A percentile compares a stretch with the other conserved stretches of the same genome.
phyloP scores from a whole-genome alignment of 2,113 vertebrate genomes.

The Lophura nycthemera region DNA sequence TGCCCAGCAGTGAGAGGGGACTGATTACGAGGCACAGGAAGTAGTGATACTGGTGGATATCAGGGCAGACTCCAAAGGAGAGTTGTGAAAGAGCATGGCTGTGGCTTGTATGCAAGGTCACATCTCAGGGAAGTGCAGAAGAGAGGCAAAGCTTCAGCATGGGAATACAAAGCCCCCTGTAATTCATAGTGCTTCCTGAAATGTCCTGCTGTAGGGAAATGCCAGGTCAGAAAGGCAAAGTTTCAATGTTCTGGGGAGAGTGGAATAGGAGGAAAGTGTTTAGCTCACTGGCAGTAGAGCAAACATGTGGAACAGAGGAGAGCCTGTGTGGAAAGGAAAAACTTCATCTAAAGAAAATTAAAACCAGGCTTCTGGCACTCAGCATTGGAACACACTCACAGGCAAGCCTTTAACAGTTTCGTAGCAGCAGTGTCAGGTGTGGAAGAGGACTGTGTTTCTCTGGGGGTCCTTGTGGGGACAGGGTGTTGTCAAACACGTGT shows the following conservation, averaged over 20 bases:
- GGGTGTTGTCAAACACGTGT: accelerated
- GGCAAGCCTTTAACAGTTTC: neutral
- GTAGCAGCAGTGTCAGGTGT: constrained; percentile 1
- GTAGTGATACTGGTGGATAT: neutral
- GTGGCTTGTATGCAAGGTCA: neutral
- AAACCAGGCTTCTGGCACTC: constrained; percentile 48
- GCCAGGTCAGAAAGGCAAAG: neutral
- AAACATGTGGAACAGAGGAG: neutral
- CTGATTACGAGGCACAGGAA: neutral
- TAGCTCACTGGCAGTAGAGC: no score
- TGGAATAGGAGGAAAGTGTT: neutral
- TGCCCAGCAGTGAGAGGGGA: neutral
- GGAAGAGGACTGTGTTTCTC: neutral
- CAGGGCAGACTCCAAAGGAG: neutral
- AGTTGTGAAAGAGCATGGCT: neutral
- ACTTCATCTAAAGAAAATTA: constrained; percentile 15
- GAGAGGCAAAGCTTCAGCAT: neutral
- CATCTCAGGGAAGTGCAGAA: accelerated
- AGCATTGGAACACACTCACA: neutral
- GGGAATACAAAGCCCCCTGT: neutral
- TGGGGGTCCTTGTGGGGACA: neutral
- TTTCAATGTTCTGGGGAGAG: neutral
- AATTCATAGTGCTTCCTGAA: neutral
- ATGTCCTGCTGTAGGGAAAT: neutral
- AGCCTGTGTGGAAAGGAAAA: neutral